Evolutionary conservation across 2,888 invertebrate species (phyloP), one percentile per base, ranked within the genome.

Genomic region (Timema cristinae): DNA sequence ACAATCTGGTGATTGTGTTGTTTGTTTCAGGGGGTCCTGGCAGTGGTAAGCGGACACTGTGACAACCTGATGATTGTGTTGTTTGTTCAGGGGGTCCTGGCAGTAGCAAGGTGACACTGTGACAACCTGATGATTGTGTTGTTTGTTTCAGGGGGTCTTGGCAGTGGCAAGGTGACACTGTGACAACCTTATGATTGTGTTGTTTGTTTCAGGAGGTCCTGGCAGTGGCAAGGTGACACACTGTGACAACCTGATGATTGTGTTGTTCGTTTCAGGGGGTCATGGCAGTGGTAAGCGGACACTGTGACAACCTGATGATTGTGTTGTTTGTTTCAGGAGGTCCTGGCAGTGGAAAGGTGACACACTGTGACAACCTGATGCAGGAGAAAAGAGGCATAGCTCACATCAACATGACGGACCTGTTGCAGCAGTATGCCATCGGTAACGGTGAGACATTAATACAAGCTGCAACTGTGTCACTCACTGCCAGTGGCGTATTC

Each of bases 61-160:
- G 32, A 32, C 32, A 32, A 32, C 32, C 32, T 32, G 32, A 32
- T 32, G 32, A 32, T 32, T 32, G 32, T 32, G 32, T 32, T 32
- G 63, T 50, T 10, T 52, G 2, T 5, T 71, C 79, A 93, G 95
- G 97, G 79, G 97, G 97, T 75, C 97, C 97, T 76, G 97, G 97
- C 78, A 95, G 95, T 83, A 97, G 97, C 67, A 97, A 97, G 90
- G 97, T 97, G 86, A 97, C 97, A 97, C 83, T 97, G 97, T 85
- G 95, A 95, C 83, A 93, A 91, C 79, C 85, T 94, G 79, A 92
- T 92, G 89, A 32, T 32, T 32, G 32, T 32, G 32, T 32, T 32
- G 32, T 2, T 32, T 32, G 32, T 32, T 32, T 32, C 32, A 32
- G 32, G 32, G 4, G 32, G 32, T 32, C 32, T 4, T 32, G 32